These are phyloP conservation scores for Crossoptilon crossoptilon DNA, from an alignment of 2,797 vertebrate genomes.

Conservation along the genomic window DNA sequence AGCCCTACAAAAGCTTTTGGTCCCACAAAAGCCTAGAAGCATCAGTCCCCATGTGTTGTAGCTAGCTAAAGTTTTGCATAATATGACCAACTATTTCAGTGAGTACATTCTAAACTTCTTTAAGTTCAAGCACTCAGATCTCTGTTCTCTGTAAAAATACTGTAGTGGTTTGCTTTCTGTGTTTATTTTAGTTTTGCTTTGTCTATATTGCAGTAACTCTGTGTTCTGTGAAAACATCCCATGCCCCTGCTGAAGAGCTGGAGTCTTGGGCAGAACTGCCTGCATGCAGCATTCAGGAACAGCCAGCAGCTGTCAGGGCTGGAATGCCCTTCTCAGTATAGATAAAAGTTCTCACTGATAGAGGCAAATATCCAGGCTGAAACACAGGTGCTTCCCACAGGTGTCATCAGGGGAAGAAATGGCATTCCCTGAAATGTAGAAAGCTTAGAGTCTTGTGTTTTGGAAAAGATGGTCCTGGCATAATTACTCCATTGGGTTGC, in stretches of 20 bases:
- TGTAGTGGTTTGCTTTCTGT: background rate
- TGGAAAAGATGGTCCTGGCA: background rate
- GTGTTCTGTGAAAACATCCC: background rate
- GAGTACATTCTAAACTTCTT: background rate
- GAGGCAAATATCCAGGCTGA: background rate
- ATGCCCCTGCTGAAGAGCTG: background rate
- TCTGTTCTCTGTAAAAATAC: background rate
- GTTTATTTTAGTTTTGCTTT: background rate
- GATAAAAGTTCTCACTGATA: background rate
- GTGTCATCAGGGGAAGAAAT: background rate
- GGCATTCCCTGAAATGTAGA: background rate
- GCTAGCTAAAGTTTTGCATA: background rate
- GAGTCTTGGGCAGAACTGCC: background rate
- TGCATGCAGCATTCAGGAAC: rapidly evolving
- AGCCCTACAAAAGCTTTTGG: no score
- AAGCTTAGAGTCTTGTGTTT: background rate
- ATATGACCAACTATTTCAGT: background rate
- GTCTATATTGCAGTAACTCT: background rate
- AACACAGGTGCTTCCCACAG: background rate
- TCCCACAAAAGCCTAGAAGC: background rate
- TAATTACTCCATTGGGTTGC: background rate
- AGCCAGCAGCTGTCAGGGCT: background rate
- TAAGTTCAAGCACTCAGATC: background rate
- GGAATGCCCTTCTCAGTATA: background rate
- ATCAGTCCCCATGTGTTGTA: background rate